Conservation (phyloP, 2,888 invertebrate species). For the Cancer borealis region DNA sequence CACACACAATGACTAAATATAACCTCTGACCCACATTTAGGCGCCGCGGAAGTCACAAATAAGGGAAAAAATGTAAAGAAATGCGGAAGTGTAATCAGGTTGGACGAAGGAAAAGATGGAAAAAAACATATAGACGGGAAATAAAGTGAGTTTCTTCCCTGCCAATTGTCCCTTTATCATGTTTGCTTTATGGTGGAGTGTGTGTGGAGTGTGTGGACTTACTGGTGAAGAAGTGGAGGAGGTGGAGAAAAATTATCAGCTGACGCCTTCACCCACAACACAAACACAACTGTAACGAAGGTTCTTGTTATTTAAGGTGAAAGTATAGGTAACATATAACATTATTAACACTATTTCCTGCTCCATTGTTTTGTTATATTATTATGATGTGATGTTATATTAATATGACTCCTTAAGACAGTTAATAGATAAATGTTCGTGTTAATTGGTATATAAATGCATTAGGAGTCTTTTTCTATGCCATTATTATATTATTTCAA, state of each 20-base stretch:
- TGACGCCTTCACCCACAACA: constrained; percentile 33
- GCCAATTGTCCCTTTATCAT: background rate
- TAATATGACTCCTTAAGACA: too few species aligned
- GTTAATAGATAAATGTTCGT: too few species aligned
- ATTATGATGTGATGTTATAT: background rate
- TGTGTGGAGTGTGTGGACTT: background rate
- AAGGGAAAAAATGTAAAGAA: background rate
- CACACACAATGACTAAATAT: background rate
- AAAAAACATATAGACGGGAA: background rate
- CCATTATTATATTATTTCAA: too few species aligned
- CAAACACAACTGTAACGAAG: background rate
- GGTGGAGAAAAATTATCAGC: background rate
- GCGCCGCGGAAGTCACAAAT: background rate
- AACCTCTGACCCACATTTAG: background rate
- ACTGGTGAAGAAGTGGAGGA: constrained; percentile 15
- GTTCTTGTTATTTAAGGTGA: background rate
- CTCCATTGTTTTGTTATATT: background rate
- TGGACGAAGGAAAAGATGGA: background rate
- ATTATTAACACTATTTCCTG: background rate
- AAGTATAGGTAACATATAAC: background rate
- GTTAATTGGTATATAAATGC: too few species aligned
- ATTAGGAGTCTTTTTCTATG: too few species aligned
- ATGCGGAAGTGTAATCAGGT: constrained; percentile 18
- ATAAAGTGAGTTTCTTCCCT: too few species aligned
- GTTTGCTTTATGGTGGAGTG: background rate